A percentile compares a stretch with the other conserved stretches of the same genome.
Conservation (phyloP, 2,113 vertebrate genomes). For the Oncorhynchus masou region DNA sequence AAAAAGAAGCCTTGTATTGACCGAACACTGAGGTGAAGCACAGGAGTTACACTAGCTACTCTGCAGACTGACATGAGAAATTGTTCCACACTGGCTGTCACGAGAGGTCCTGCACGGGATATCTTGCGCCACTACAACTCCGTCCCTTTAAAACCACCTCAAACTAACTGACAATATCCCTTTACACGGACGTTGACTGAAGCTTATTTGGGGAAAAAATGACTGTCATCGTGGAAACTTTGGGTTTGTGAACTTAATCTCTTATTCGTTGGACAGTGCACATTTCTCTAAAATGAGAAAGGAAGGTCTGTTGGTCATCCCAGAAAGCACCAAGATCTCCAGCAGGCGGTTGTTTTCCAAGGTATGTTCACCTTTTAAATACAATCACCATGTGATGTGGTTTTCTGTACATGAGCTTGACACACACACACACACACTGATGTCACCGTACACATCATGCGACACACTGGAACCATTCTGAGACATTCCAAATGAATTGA, state of each 20-base stretch:
- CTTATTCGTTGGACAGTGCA: constrained; percentile 6
- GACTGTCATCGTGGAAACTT: constrained; percentile 4
- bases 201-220: constrained; percentile 55
- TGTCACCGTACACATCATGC: too few relatives aligned
- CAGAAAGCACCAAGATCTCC: constrained; percentile 11
- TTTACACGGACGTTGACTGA: constrained; percentile 70
- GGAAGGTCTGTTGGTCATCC: constrained; percentile 24
- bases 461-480: background rate
- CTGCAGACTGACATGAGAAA: constrained; percentile 48
- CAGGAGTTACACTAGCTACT: constrained; percentile 39
- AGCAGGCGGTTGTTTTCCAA: constrained; percentile 6
- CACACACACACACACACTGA: too few relatives aligned
- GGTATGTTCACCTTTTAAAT: constrained; percentile 15
- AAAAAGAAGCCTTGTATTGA: constrained; percentile 44
- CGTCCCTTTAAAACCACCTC: constrained; percentile 64
- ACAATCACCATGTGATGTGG: too few relatives aligned
- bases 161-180: constrained; percentile 75
- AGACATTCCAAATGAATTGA: background rate
- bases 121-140: constrained; percentile 49
- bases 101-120: constrained; percentile 56
- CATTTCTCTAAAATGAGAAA: background rate
- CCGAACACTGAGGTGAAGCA: constrained; percentile 59
- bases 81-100: constrained; percentile 44
- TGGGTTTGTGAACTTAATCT: constrained; percentile 17
- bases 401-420: too few relatives aligned